Evolutionary conservation across 2,888 invertebrate species (phyloP), one percentile per base, ranked within the genome.

Genomic region (Dendrolimus pini): DNA sequence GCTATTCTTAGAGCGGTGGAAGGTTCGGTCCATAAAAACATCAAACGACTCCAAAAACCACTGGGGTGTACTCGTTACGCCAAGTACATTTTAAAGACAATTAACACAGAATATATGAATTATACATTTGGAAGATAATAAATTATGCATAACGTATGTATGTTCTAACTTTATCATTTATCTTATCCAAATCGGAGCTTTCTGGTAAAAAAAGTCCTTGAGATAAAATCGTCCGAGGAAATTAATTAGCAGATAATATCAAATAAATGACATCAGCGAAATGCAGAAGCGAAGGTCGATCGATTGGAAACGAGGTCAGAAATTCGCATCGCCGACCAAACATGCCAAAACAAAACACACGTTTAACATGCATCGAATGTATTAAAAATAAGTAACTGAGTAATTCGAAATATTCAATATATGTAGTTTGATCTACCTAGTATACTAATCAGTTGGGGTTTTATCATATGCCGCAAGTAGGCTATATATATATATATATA

Each of bases 1-100:
- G 3, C 3, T 6, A 30, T 30, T 30, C 30, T 3, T 30, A 30
- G 30, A 6, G 30, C 30, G 6, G 6, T 30, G 30, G 30, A 30
- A 30, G 30, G 3, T 18, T 18, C 18, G 18, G 18, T 18, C 18
- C 18, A 18, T 18, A 2, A 18, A 18, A 18, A 18, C 18, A 3
- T 18, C 18, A 18, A 18, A 18, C 18, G 2, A 18, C 18, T 18
- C 18, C 18, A 18, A 18, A 18, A 18, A 18, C 18, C 18, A 18
- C 18, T 18, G 18, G 18, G 18, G 47, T 54, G 9, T 53, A 59
- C 59, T 58, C 53, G 14, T 47, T 56, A 41, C 7, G n/a, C 7
- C n/a, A 56, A 56, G 41, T 13, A 56, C 53, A 47, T 10, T 42
- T 47, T 47, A 47, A 47, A 47, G 9, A 7, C 47, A 47, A 18